Conservation (phyloP, 2,113 vertebrate genomes). For the Eolophus roseicapilla region DNA sequence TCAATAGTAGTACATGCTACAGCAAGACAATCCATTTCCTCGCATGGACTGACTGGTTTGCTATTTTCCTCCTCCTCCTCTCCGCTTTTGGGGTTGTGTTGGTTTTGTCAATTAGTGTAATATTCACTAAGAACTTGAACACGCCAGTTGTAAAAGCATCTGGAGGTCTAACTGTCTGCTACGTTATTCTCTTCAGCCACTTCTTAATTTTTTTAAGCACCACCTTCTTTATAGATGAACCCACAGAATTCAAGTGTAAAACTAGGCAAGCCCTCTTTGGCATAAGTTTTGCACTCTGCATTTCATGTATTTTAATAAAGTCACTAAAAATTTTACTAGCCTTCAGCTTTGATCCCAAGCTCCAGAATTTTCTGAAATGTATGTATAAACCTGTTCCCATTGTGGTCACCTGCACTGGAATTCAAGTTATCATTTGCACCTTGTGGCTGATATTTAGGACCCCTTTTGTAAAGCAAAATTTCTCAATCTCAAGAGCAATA, state of each 20-base stretch:
- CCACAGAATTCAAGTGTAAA: conserved; percentile 79
- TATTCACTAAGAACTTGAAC: conserved; percentile 81
- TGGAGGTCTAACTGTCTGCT: conserved; percentile 79
- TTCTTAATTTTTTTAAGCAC: conserved; percentile 81
- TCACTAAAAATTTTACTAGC: conserved; percentile 88
- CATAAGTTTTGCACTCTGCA: conserved; percentile 84
- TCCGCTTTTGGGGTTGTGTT: conserved; percentile 76
- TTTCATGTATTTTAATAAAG: conserved; percentile 89
- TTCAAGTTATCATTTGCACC: conserved; percentile 78
- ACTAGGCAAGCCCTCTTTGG: conserved; percentile 84
- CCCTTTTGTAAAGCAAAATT: conserved; percentile 68
- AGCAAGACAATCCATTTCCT: conserved; percentile 79
- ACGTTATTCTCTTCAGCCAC: conserved; percentile 84
- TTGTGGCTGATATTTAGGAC: conserved; percentile 80
- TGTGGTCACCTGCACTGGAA: conserved; percentile 72
- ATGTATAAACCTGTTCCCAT: conserved; percentile 77
- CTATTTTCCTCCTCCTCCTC: conserved; percentile 79
- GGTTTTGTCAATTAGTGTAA: conserved; percentile 73
- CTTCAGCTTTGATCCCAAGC: conserved; percentile 83
- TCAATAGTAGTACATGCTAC: conserved; percentile 75
- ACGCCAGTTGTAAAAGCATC: conserved; percentile 86
- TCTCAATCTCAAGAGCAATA: conserved; percentile 63
- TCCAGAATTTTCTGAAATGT: conserved; percentile 74
- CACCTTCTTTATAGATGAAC: conserved; percentile 81
- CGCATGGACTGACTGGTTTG: conserved; percentile 80